Conservation (phyloP, 1,140 invertebrate species). For the Drosophila kohkoa region DNA sequence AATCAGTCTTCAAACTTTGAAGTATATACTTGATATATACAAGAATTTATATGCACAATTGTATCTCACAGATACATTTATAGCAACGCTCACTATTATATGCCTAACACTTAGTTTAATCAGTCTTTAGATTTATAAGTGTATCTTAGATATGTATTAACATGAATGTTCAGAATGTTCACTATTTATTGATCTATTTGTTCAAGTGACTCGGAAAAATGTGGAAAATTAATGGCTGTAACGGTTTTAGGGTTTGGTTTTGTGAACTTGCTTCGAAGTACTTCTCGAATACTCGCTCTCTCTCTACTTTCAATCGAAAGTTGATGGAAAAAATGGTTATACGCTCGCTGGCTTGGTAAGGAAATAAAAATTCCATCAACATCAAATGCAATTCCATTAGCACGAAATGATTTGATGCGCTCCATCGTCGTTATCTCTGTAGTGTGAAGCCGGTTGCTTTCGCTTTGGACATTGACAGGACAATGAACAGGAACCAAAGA, state of each 20-base stretch:
- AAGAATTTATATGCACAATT: too few species aligned
- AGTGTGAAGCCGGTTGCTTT: slow-evolving; percentile 34
- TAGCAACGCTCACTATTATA: too few species aligned
- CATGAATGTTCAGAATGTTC: neutral
- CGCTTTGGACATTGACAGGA: slow-evolving; percentile 14
- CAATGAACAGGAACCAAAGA: slow-evolving; percentile 1
- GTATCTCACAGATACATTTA: too few species aligned
- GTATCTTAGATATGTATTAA: too few species aligned
- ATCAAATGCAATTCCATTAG: slow-evolving; percentile 78
- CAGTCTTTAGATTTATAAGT: too few species aligned
- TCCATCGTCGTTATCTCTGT: slow-evolving; percentile 57
- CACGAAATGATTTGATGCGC: slow-evolving; percentile 78
- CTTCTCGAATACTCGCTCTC: neutral
- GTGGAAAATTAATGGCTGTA: slow-evolving; percentile 1
- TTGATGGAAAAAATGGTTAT: too few species aligned
- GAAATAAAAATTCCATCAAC: slow-evolving; percentile 73
- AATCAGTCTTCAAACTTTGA: too few species aligned
- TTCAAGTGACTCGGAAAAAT: neutral
- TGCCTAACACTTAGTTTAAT: too few species aligned
- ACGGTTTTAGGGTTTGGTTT: neutral
- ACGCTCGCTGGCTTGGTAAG: neutral
- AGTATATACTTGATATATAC: too few species aligned
- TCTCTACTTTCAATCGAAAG: too few species aligned
- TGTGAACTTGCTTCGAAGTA: neutral
- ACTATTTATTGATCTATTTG: slow-evolving; percentile 6